Conservation (phyloP, 2,113 vertebrate genomes). For the Myrmecobius fasciatus region DNA sequence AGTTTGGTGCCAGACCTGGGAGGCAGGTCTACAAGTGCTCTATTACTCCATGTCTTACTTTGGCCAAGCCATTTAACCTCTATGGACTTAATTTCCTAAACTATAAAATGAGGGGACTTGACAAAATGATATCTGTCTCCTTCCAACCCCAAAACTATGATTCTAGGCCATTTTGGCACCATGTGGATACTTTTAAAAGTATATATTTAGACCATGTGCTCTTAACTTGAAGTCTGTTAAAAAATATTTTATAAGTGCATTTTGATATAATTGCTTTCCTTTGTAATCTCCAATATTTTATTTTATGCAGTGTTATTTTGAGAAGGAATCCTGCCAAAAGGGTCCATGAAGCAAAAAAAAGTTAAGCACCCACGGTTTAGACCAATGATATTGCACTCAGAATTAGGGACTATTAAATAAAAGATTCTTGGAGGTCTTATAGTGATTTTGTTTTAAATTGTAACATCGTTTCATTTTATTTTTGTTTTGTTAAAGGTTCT, state of each 20-base stretch:
- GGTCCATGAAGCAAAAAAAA: neutral
- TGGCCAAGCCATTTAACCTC: neutral
- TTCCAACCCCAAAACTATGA: neutral
- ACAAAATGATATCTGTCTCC: neutral
- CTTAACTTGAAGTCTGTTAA: neutral
- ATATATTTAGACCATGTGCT: neutral
- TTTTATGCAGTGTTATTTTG: neutral
- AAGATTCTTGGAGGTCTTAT: neutral
- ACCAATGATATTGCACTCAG: neutral
- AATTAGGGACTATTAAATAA: neutral
- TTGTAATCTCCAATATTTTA: neutral
- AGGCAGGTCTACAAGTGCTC: neutral
- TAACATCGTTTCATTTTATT: neutral
- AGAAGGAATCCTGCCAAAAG: neutral
- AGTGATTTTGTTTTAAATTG: neutral
- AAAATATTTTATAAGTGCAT: neutral
- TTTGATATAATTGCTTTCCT: neutral
- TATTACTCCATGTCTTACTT: neutral
- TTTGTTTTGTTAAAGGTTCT: neutral
- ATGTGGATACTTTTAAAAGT: neutral
- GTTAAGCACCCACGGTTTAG: neutral
- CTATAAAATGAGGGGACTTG: neutral
- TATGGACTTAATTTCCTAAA: neutral
- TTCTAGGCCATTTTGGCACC: neutral
- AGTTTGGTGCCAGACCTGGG: neutral